These are phyloP conservation scores for Acanthoscelides obtectus DNA, from an alignment of 2,888 invertebrate genomes.

Conservation along the genomic window DNA sequence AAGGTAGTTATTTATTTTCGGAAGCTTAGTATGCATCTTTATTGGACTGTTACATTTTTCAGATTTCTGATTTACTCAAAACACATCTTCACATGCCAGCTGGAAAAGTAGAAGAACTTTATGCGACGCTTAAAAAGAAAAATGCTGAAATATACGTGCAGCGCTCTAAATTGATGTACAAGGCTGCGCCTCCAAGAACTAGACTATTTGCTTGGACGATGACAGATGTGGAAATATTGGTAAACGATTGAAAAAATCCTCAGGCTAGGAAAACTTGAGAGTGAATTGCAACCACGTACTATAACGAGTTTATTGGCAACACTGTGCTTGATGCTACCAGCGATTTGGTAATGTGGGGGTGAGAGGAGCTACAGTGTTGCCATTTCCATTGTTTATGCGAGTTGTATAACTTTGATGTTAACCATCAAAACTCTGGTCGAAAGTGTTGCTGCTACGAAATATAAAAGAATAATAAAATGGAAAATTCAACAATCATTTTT, in stretches of 20 bases:
- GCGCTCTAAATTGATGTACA: slow-evolving; percentile 66
- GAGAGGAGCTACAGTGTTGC: too few relatives aligned
- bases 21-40: neutral
- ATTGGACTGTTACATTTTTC: slow-evolving; percentile 11
- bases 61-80: slow-evolving; percentile 72
- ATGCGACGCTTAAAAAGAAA: slow-evolving; percentile 79
- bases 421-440: too few relatives aligned
- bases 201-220: slow-evolving; percentile 85
- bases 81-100: slow-evolving; percentile 79
- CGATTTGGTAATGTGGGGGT: too few relatives aligned
- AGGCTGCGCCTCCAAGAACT: slow-evolving; percentile 60
- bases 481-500: too few relatives aligned
- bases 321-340: too few relatives aligned
- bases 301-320: too few relatives aligned
- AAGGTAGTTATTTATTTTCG: slow-evolving; percentile 53
- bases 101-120: slow-evolving; percentile 84
- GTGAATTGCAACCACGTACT: too few relatives aligned
- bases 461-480: too few relatives aligned
- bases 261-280: too few relatives aligned
- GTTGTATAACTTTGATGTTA: too few relatives aligned
- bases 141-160: slow-evolving; percentile 96
- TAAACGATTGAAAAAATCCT: slow-evolving; percentile 25
- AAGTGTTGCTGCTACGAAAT: too few relatives aligned
- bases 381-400: too few relatives aligned
- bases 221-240: slow-evolving; percentile 62